Evolutionary conservation across 2,888 invertebrate species (phyloP).

Genomic region (Steromphala cineraria): DNA sequence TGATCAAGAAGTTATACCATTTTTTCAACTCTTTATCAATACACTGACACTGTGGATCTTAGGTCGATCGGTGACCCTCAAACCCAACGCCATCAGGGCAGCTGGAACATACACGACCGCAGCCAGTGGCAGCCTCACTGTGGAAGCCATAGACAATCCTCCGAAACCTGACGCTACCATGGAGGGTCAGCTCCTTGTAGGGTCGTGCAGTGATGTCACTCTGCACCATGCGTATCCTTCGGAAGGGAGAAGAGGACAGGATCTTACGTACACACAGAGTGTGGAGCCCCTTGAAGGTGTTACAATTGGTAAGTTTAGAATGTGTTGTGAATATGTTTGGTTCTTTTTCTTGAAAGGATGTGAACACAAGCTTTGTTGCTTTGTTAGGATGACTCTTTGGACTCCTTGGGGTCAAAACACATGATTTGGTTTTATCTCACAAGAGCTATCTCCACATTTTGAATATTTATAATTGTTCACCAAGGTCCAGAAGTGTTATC

Average conservation of each 20-base stretch:
- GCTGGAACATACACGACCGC: not conserved
- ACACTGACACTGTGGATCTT: no score
- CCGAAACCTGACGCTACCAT: not conserved
- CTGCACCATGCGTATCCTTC: not conserved
- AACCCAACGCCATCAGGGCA: not conserved
- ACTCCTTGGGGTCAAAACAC: no score
- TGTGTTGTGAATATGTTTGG: no score
- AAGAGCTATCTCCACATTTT: no score
- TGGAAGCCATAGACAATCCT: not conserved
- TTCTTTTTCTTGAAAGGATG: no score
- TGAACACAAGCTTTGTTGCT: no score
- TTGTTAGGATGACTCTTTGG: no score
- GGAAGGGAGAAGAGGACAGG: not conserved
- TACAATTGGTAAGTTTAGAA: not conserved
- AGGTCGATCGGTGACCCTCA: not conserved
- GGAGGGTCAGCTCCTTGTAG: not conserved
- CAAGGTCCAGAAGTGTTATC: no score
- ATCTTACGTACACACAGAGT: not conserved
- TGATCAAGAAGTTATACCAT: no score
- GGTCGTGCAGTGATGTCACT: not conserved
- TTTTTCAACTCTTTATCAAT: no score
- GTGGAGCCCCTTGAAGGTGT: not conserved
- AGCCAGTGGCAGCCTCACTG: not conserved
- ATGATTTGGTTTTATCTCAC: no score
- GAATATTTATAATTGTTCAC: no score